phyloP scores from a whole-genome alignment of 2,888 invertebrate genomes.

The Ecliptopera silaceata region DNA sequence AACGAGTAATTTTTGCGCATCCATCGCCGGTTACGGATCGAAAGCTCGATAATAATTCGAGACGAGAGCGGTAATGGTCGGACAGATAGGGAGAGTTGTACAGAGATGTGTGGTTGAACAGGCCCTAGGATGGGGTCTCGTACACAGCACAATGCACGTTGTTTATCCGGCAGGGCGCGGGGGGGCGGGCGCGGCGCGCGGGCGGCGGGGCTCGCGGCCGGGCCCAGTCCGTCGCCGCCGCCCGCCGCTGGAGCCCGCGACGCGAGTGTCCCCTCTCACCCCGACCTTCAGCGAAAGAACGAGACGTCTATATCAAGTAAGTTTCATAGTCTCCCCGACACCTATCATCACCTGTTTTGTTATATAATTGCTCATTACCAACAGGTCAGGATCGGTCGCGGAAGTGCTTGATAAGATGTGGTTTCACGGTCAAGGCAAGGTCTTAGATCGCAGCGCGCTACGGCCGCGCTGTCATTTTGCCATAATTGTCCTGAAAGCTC shows the following conservation, averaged over 20 bases:
- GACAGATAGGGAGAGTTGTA: slow-evolving; percentile 36
- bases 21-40: slow-evolving; percentile 38
- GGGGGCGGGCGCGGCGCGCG: slow-evolving; percentile 46
- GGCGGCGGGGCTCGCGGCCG: slow-evolving; percentile 71
- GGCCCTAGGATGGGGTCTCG: slow-evolving; percentile 75
- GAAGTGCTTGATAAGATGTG: slow-evolving; percentile 37
- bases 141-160: slow-evolving; percentile 82
- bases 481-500: slow-evolving; percentile 63
- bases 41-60: neutral
- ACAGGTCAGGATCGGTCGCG: slow-evolving; percentile 36
- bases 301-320: slow-evolving; percentile 78
- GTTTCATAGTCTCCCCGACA: slow-evolving; percentile 39
- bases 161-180: slow-evolving; percentile 78
- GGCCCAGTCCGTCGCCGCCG: slow-evolving; percentile 74
- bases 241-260: slow-evolving; percentile 61
- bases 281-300: slow-evolving; percentile 80
- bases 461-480: slow-evolving; percentile 53
- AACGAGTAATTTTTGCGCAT: slow-evolving; percentile 24
- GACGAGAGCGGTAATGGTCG: slow-evolving; percentile 39
- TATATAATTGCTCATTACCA: slow-evolving; percentile 32
- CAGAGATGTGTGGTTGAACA: slow-evolving; percentile 55
- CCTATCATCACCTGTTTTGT: slow-evolving; percentile 32
- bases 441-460: slow-evolving; percentile 40
- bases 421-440: slow-evolving; percentile 76
- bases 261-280: slow-evolving; percentile 67